These are phyloP conservation scores for Bruchidius siliquastri DNA, from an alignment of 2,888 invertebrate genomes.

Conservation along the genomic window DNA sequence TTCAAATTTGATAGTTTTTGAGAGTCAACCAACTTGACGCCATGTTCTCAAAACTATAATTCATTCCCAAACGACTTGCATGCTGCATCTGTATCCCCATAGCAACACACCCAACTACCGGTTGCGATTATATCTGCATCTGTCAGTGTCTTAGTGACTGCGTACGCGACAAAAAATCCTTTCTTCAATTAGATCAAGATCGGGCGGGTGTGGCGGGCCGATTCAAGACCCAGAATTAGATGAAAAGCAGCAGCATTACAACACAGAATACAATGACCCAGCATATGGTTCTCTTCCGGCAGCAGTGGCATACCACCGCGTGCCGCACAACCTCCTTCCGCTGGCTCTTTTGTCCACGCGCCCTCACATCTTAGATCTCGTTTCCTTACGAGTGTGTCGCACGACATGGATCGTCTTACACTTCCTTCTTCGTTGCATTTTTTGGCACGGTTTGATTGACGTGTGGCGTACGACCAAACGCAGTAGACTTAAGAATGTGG, in stretches of 20 bases:
- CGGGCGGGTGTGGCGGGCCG: background rate
- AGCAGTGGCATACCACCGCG: constrained; percentile 9
- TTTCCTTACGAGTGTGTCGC: constrained; percentile 16
- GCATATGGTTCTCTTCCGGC: constrained; percentile 28
- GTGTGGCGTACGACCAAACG: background rate
- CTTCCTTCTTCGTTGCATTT: constrained; percentile 12
- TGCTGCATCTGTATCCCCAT: background rate
- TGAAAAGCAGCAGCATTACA: background rate
- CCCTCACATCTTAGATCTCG: constrained; percentile 1
- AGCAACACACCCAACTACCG: background rate
- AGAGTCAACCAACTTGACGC: no score
- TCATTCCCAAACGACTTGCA: background rate
- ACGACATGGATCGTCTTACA: constrained; percentile 21
- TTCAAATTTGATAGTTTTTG: no score
- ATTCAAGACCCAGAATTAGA: background rate
- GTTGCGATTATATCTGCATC: background rate
- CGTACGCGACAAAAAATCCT: background rate
- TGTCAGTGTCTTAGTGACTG: background rate
- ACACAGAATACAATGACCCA: background rate
- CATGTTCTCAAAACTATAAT: no score
- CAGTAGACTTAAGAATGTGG: no score
- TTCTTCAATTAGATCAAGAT: background rate
- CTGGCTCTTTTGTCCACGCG: constrained; percentile 29
- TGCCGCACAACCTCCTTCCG: constrained; percentile 24
- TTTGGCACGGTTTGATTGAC: background rate